A percentile compares a stretch with the other conserved stretches of the same genome.
These are phyloP conservation scores for Leptura quadrifasciata DNA, from an alignment of 2,888 invertebrate genomes.

Conservation along the genomic window DNA sequence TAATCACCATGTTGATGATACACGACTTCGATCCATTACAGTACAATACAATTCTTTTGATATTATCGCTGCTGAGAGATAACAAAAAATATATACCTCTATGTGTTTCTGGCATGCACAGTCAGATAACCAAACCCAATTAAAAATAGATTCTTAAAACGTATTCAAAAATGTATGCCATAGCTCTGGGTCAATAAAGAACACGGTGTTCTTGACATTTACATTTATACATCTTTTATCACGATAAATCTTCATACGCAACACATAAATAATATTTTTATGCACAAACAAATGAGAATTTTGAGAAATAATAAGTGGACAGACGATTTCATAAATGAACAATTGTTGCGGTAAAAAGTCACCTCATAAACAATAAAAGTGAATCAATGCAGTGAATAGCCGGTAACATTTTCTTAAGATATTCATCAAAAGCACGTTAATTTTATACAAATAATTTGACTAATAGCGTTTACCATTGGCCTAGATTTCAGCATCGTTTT, in stretches of 20 bases:
- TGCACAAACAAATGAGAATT: background rate
- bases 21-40: background rate
- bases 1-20: conserved; percentile 2
- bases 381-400: too few relatives aligned
- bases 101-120: background rate
- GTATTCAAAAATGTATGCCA: conserved; percentile 3
- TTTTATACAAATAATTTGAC: too few relatives aligned
- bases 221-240: conserved; percentile 50
- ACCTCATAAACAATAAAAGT: too few relatives aligned
- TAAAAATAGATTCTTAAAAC: conserved; percentile 7
- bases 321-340: background rate
- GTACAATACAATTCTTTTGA: background rate
- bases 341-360: background rate
- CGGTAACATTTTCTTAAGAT: too few relatives aligned
- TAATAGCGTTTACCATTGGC: too few relatives aligned
- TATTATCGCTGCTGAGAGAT: background rate
- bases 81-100: conserved; percentile 7
- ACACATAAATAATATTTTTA: conserved; percentile 48
- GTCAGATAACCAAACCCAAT: conserved; percentile 7
- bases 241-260: conserved; percentile 48
- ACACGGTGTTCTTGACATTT: conserved; percentile 53
- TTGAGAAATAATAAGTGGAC: background rate
- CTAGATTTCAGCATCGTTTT: too few relatives aligned
- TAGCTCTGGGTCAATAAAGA: conserved; percentile 47
- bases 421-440: too few relatives aligned